Conservation (phyloP, 2,113 vertebrate species). For the Anolis sagrei region DNA sequence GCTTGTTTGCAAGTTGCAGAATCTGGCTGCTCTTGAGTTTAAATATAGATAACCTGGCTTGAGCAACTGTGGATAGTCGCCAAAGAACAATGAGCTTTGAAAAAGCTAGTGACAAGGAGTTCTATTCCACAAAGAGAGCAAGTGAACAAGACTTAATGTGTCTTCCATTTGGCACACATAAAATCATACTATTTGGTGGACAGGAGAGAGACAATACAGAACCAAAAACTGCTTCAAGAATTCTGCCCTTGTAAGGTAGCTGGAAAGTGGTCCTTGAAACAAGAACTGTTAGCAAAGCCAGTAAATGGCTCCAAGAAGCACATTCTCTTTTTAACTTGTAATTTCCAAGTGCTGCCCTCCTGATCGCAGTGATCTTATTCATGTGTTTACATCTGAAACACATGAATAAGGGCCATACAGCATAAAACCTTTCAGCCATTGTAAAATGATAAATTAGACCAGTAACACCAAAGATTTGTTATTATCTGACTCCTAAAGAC, state of each 20-base stretch:
- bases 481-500: no score
- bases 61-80: background rate
- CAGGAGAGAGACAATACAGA: background rate
- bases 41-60: background rate
- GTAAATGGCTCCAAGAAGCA: background rate
- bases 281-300: background rate
- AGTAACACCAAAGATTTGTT: no score
- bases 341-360: no score
- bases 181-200: slow-evolving; percentile 1
- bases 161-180: background rate
- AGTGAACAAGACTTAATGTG: background rate
- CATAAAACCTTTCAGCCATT: no score
- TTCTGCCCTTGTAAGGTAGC: slow-evolving; percentile 21
- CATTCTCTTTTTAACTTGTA: no score
- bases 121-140: background rate
- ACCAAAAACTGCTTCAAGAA: slow-evolving; percentile 6
- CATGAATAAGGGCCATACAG: no score
- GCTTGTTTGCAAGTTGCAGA: background rate
- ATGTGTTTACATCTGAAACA: no score
- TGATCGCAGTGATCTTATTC: no score
- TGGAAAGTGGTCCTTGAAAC: background rate
- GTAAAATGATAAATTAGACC: no score
- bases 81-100: background rate
- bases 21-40: background rate
- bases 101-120: background rate